Conservation (phyloP, 2,888 invertebrate species). For the Bombylius discolor region DNA sequence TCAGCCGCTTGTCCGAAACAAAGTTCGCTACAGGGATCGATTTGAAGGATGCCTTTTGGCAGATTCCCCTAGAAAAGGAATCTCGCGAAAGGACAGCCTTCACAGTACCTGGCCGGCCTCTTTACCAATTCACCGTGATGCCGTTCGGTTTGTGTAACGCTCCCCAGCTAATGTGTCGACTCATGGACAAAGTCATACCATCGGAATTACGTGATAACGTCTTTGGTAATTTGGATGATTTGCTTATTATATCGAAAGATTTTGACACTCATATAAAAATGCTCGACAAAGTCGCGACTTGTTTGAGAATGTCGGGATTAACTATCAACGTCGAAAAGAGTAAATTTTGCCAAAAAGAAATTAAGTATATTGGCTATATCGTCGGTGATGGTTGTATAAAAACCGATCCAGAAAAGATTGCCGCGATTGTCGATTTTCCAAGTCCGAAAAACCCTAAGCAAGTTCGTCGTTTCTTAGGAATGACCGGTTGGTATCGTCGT, state of each 20-base stretch:
- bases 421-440: neutral
- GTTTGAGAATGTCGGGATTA: neutral
- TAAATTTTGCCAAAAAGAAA: neutral
- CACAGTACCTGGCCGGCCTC: neutral
- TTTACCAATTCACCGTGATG: slow-evolving; percentile 8
- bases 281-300: neutral
- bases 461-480: too few species aligned
- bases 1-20: too few species aligned
- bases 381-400: neutral
- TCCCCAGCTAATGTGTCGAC: slow-evolving; percentile 13
- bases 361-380: slow-evolving; percentile 3
- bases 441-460: too few species aligned
- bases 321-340: slow-evolving; percentile 3
- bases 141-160: slow-evolving; percentile 6
- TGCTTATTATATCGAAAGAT: neutral
- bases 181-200: slow-evolving; percentile 16
- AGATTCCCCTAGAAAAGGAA: neutral
- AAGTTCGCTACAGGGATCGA: neutral
- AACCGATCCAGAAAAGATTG: neutral
- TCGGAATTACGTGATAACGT: neutral
- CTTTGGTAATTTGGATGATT: slow-evolving; percentile 7
- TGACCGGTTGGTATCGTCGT: too few species aligned
- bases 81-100: slow-evolving; percentile 3
- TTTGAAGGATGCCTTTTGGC: neutral
- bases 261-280: slow-evolving; percentile 1